These are phyloP conservation scores for Lepidochitona cinerea DNA, from an alignment of 2,888 invertebrate species.

Conservation along the genomic window DNA sequence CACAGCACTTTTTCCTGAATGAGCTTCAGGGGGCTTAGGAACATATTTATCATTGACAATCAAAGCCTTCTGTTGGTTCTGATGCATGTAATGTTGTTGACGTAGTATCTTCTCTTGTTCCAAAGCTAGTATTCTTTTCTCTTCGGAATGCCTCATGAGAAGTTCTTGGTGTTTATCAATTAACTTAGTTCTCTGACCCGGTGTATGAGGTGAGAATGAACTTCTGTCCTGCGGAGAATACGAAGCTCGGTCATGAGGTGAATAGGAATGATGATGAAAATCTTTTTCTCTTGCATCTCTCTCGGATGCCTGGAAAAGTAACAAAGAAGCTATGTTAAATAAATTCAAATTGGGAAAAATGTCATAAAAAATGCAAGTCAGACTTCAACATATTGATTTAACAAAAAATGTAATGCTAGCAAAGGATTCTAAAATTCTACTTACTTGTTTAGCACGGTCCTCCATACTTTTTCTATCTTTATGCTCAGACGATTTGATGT, in stretches of 20 bases:
- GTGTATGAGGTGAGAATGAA: neutral
- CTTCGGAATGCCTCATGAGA: conserved; percentile 9
- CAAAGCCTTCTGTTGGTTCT: neutral
- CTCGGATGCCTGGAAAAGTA: neutral
- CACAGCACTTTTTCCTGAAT: neutral
- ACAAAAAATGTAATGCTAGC: no score
- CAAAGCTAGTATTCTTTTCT: conserved; percentile 11
- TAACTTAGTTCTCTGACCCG: conserved; percentile 6
- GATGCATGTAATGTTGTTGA: conserved; percentile 2
- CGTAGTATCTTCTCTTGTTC: conserved; percentile 10
- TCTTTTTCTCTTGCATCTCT: neutral
- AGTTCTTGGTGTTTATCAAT: conserved; percentile 17
- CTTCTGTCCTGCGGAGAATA: neutral
- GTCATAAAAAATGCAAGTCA: no score
- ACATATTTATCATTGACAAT: neutral
- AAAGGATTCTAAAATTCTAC: no score
- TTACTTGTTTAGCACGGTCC: conserved; percentile 45
- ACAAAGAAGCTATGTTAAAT: no score
- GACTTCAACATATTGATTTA: no score
- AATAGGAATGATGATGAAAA: neutral
- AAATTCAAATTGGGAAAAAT: no score
- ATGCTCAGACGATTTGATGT: neutral
- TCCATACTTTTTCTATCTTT: conserved; percentile 19
- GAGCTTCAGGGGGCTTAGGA: neutral
- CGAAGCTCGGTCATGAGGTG: neutral